phyloP scores from a whole-genome alignment of 2,888 invertebrate genomes.

The Callimorpha dominula region DNA sequence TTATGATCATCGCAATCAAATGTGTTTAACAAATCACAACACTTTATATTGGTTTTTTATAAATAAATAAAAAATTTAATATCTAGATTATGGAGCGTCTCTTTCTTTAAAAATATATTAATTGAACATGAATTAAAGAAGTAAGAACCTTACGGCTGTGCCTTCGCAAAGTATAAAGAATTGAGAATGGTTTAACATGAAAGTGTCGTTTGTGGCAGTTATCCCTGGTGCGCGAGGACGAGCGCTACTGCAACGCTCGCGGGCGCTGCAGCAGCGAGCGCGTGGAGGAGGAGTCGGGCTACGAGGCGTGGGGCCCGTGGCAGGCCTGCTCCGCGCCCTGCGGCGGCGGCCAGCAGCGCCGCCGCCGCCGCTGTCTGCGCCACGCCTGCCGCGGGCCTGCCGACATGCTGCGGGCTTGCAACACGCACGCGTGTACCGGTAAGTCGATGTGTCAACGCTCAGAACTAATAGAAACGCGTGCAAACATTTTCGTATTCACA shows the following conservation, averaged over 20 bases:
- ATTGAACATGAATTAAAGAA: no score
- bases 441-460: not conserved
- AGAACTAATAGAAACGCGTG: no score
- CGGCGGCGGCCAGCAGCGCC: constrained; percentile 88
- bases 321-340: constrained; percentile 73
- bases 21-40: no score
- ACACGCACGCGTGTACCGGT: constrained; percentile 89
- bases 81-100: no score
- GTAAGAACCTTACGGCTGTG: no score
- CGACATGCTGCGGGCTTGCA: constrained; percentile 90
- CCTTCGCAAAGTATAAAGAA: no score
- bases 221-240: constrained; percentile 92
- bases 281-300: constrained; percentile 64
- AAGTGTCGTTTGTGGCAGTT: constrained; percentile 74
- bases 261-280: constrained; percentile 87
- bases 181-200: not conserved
- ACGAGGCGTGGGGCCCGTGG: constrained; percentile 76
- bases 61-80: no score
- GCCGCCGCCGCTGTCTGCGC: constrained; percentile 85
- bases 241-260: constrained; percentile 90
- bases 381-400: constrained; percentile 85
- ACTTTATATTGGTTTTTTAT: no score
- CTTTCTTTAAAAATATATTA: no score
- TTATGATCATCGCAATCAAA: no score
- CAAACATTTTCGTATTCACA: no score